Conservation (phyloP, 2,888 invertebrate genomes). For the Noctuana brunneofusca region DNA sequence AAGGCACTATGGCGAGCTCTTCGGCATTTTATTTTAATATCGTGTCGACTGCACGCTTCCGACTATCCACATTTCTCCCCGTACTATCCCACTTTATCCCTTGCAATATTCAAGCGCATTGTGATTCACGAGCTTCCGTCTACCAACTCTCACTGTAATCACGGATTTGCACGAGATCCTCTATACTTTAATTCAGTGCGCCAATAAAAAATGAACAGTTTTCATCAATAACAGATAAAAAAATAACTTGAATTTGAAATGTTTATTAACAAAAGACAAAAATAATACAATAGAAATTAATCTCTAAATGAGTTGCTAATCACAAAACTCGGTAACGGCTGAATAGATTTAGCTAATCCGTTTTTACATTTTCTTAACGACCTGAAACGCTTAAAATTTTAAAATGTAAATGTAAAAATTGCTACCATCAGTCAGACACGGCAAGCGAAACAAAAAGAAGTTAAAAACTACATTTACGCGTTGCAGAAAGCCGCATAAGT, state of each 20-base stretch:
- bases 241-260: neutral
- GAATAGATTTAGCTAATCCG: too few species aligned
- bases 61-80: conserved; percentile 52
- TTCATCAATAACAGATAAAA: conserved; percentile 6
- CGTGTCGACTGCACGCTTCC: conserved; percentile 58
- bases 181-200: conserved; percentile 43
- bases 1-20: conserved; percentile 43
- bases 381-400: neutral
- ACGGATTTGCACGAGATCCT: conserved; percentile 55
- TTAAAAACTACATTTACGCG: conserved; percentile 22
- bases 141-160: conserved; percentile 56
- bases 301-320: too few species aligned
- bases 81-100: conserved; percentile 51
- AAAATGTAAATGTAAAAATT: neutral
- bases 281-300: too few species aligned
- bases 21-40: conserved; percentile 65
- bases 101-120: conserved; percentile 58
- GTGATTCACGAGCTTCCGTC: conserved; percentile 57
- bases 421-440: neutral
- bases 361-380: too few species aligned
- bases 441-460: neutral
- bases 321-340: too few species aligned
- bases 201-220: conserved; percentile 35
- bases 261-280: too few species aligned
- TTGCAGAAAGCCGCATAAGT: conserved; percentile 36